phyloP scores from a whole-genome alignment of 2,888 invertebrate genomes.

The Xylocampa areola region DNA sequence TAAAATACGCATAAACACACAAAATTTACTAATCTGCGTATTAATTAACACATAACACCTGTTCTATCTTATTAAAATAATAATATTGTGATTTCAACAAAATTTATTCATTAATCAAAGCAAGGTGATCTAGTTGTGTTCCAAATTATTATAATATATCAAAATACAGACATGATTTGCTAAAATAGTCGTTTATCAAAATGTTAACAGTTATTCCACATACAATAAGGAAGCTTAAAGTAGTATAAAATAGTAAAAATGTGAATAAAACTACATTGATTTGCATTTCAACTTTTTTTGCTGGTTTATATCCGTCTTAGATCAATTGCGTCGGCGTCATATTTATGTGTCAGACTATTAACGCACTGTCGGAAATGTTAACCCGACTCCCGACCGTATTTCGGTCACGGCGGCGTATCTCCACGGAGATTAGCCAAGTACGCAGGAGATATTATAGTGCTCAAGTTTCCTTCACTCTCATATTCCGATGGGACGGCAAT shows the following conservation, averaged over 20 bases:
- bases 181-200: constrained; percentile 8
- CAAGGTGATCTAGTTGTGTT: constrained; percentile 24
- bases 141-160: constrained; percentile 11
- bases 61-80: not conserved
- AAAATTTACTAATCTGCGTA: not conserved
- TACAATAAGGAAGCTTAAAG: constrained; percentile 42
- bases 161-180: constrained; percentile 13
- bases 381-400: too few species aligned
- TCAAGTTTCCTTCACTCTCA: too few species aligned
- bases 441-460: too few species aligned
- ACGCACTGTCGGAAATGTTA: constrained; percentile 3
- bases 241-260: constrained; percentile 11
- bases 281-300: constrained; percentile 24
- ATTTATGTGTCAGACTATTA: constrained; percentile 26
- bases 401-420: too few species aligned
- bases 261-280: constrained; percentile 24
- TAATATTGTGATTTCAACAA: constrained; percentile 1
- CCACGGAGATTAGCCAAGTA: too few species aligned
- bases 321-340: constrained; percentile 10
- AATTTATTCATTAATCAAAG: constrained; percentile 5
- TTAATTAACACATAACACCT: constrained; percentile 1
- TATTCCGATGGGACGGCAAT: too few species aligned
- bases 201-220: constrained; percentile 5
- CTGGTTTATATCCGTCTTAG: constrained; percentile 28
- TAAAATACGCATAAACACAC: not conserved